phyloP scores from a whole-genome alignment of 2,797 vertebrate genomes.

The Rhinophrynus dorsalis region DNA sequence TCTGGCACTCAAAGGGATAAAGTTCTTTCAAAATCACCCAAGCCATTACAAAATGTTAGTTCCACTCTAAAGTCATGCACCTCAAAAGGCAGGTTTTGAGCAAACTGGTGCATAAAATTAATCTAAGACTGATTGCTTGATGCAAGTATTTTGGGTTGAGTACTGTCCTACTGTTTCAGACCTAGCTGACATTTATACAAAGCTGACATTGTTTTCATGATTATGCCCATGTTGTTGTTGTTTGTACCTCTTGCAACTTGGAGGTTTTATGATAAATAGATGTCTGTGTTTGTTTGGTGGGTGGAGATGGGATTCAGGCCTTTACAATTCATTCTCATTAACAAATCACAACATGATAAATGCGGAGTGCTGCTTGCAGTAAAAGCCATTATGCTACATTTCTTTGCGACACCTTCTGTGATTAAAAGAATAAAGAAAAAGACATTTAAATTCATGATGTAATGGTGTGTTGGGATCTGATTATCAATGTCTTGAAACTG shows the following conservation, averaged over 20 bases:
- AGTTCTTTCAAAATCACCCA: too few relatives aligned
- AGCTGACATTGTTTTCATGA: too few relatives aligned
- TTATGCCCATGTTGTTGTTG: too few relatives aligned
- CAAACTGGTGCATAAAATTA: too few relatives aligned
- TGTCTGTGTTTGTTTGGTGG: constrained; percentile 31
- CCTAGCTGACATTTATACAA: too few relatives aligned
- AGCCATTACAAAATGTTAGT: too few relatives aligned
- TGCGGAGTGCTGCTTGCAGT: background rate
- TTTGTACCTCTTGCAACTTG: background rate
- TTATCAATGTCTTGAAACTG: background rate
- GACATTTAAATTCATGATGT: background rate
- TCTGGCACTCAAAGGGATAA: too few relatives aligned
- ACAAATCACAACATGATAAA: constrained; percentile 16
- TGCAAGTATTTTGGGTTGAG: too few relatives aligned
- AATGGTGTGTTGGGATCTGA: background rate
- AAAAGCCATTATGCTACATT: background rate
- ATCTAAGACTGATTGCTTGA: too few relatives aligned
- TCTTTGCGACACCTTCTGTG: background rate
- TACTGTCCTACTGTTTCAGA: too few relatives aligned
- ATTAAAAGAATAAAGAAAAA: background rate
- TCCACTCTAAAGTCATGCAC: too few relatives aligned
- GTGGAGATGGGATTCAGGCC: background rate
- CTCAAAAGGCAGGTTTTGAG: too few relatives aligned
- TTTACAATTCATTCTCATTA: constrained; percentile 6
- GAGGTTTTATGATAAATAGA: constrained; percentile 20